Evolutionary conservation across 2,888 invertebrate species (phyloP).

Genomic region (Ochlodes sylvanus): DNA sequence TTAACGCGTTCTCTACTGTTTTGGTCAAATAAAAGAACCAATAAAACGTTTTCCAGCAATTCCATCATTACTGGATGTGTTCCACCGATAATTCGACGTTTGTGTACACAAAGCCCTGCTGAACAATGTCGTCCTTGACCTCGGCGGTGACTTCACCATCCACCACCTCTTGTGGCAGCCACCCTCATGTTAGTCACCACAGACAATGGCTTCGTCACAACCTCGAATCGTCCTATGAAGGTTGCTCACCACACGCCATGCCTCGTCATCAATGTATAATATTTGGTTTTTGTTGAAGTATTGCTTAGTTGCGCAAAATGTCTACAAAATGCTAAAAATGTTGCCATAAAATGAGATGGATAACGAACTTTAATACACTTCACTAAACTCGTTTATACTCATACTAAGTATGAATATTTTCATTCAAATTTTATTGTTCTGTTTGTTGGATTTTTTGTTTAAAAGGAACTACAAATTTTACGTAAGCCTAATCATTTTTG

Average conservation of each 20-base stretch:
- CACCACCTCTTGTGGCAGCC: conserved; percentile 54
- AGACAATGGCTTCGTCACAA: conserved; percentile 78
- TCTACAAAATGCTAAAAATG: no score
- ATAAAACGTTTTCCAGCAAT: conserved; percentile 8
- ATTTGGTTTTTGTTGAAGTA: conserved; percentile 42
- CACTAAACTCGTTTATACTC: no score
- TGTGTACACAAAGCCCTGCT: conserved; percentile 36
- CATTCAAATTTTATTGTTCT: no score
- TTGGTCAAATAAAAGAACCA: not conserved
- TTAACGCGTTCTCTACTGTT: not conserved
- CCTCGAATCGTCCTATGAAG: conserved; percentile 61
- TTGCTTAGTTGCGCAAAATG: not conserved
- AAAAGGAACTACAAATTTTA: no score
- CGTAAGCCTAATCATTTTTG: no score
- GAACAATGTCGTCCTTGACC: conserved; percentile 61
- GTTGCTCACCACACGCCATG: conserved; percentile 48
- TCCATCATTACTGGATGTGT: conserved; percentile 2
- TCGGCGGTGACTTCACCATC: conserved; percentile 57
- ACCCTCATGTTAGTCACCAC: conserved; percentile 73
- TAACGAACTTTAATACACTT: no score
- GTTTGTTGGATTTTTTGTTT: no score
- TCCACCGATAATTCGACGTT: conserved; percentile 8
- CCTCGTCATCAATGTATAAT: conserved; percentile 26
- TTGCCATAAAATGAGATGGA: no score
- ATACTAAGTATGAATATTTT: no score